Base-by-base conservation (phyloP, 2,888 invertebrate genomes). In the Sphaerophoria rueppellii region DNA sequence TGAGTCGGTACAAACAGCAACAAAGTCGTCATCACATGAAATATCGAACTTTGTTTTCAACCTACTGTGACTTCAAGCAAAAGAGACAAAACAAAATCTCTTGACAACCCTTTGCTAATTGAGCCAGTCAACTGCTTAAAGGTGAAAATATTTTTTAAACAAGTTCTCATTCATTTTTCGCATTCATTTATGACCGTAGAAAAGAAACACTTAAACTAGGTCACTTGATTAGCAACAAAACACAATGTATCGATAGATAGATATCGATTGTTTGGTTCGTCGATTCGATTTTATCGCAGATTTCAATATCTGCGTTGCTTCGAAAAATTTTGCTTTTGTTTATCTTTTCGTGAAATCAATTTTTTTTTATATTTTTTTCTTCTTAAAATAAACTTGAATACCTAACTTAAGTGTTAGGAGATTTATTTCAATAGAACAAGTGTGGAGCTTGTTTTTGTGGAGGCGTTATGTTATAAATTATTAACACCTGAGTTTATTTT, bases 161-260 rank as follows among this genome's bases (percentile, higher is more conserved):
- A 16, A 37, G 34, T 46, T 65, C 48, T 46, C 52, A 5, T 12
- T 14, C 16, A n/a, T 50, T 32, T 0, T 65, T 65, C 16, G 16
- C 16, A 65, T 65, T 48, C 48, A 35, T 50, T 65, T 37, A 43
- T 50, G 52, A 14, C 37, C 16, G 43, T 7, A 43, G 9, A 37
- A 35, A 9, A 50, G 11, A 5, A 4, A 11, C 6, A 40, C 7
- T 1, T 11, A 65, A 52, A 65, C 37, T 65, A 65, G 65, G 65
- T 65, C 65, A 65, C 37, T 1, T 52, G 65, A 65, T 65, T 65
- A 65, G 63, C 63, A 63, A 35, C 65, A 35, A 52, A 65, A 14
- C 52, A 65, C 16, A 35, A 37, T 37, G 11, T 16, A 65, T 50
- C 50, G 16, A 65, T 50, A 46, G 46, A 61, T 61, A 43, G 12